Evolutionary conservation across 2,797 vertebrate genomes (phyloP), one percentile per base, ranked within the genome.

Genomic region (Schizopygopsis pylzovi): DNA sequence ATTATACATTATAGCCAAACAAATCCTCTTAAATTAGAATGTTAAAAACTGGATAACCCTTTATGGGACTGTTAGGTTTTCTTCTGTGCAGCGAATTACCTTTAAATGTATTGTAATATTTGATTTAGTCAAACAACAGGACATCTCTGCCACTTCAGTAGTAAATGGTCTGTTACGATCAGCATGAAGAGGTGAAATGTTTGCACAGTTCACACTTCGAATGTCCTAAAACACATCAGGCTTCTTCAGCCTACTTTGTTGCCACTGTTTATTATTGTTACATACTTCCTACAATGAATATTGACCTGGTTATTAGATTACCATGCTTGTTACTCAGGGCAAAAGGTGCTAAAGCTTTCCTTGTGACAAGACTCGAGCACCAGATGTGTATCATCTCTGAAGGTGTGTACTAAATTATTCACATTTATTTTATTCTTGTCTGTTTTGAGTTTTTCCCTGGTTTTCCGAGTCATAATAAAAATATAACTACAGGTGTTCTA

Each of bases 321-420:
- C 20, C 79, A 72, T 77, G 81, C 65, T 87, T 86, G 45, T 85
- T 84, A 84, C 89, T 90, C 89, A 89, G 87, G 89, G 86, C 84
- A 71, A 87, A 75, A 75, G 79, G 83, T 88, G 85, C 89, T 88
- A 83, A 78, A 15, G 33, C 49, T 25, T 82, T 47, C 59, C 28
- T 37, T 67, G 52, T 43, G 76, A 78, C 82, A 18, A 68, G 85
- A 82, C 56, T 47, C 22, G 4, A 49, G n/a, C 54, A 16, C 75
- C 77, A 79, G 47, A 72, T 43, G 10, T 10, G 22, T 54, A 63
- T 83, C 43, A 11, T 84, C 56, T 70, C 78, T 65, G 77, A 84
- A 54, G 56, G 25, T 15, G 12, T 70, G 8, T 80, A 52, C n/a
- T 25, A 63, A 77, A 54, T 68, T 3, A 68, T 28, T 80, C 20